Base-by-base conservation (phyloP, 1,140 invertebrate species). In the Theocolax elegans region DNA sequence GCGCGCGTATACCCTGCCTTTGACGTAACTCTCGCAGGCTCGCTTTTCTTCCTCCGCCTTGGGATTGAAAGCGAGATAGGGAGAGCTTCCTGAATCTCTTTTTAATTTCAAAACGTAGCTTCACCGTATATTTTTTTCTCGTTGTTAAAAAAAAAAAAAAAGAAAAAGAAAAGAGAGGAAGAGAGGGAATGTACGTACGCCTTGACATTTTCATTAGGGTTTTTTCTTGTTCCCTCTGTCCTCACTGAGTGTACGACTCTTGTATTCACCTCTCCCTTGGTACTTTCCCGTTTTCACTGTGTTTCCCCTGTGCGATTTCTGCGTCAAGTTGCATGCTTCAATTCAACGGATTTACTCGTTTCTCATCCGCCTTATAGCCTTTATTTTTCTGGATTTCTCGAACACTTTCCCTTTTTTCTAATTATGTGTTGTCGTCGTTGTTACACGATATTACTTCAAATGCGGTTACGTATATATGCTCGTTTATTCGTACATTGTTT, bases 101-200 rank as follows among this genome's bases (percentile, higher is more conserved):
- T 68, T 60, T 68, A 42, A 68, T 59, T 62, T 62, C 27, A 53
- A 60, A 60, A 68, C 29, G 13, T 10, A 46, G 15, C 31, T 51
- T 51, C 23, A 12, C 13, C 23, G 2, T 51, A 6, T 25, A 13
- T 51, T 25, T 46, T 46, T 35, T 35, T 6, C 10, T 35, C 31
- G 31, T 35, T 10, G 31, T 35, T 10, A 35, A 35, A 35, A 35
- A 4, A 46, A 46, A 15, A 46, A 4, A 19, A 4, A 19, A 8
- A 46, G 3, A 27, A 9, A 21, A 19, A 48, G 27, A 62, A 7
- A 27, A 1, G 9, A n/a, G 12, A 53, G 1, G 27, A 1, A 19
- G 15, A 59, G 19, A 1, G 29, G 38, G 12, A 44, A 21, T 2
- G 8, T 38, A 12, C 12, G 42, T 19, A 19, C 42, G 23, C 44